These are phyloP conservation scores for Caretta caretta DNA, from an alignment of 2,113 vertebrate genomes.

Conservation along the genomic window DNA sequence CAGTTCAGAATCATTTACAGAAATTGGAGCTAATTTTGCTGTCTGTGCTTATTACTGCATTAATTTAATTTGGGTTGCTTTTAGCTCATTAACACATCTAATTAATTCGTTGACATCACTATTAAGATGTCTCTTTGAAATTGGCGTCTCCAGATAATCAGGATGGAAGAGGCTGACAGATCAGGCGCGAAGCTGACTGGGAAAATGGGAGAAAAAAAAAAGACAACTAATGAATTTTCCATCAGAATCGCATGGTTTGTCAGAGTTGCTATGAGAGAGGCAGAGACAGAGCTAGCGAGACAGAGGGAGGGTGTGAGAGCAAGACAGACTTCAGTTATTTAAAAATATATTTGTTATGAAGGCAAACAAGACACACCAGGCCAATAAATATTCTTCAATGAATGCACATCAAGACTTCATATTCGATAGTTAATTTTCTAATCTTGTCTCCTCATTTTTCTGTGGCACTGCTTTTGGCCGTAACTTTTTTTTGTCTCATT, in stretches of 20 bases:
- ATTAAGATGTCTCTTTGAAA: slow-evolving; percentile 99
- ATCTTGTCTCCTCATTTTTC: background rate
- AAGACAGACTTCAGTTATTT: slow-evolving; percentile 38
- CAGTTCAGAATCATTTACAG: slow-evolving; percentile 99
- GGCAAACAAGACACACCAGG: slow-evolving; percentile 53
- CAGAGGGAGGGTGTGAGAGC: slow-evolving; percentile 73
- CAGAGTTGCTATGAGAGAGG: slow-evolving; percentile 76
- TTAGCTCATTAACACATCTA: slow-evolving; percentile 99
- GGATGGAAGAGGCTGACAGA: slow-evolving; percentile 97
- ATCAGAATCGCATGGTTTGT: slow-evolving; percentile 77
- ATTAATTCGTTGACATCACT: slow-evolving; percentile 99
- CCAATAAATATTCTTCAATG: slow-evolving; percentile 66
- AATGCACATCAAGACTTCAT: background rate
- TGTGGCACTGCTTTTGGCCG: accelerated
- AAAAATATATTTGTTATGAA: slow-evolving; percentile 72
- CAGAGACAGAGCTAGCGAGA: slow-evolving; percentile 76
- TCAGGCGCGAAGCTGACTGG: slow-evolving; percentile 89
- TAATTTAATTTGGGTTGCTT: slow-evolving; percentile 99
- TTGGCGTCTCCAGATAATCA: slow-evolving; percentile 99
- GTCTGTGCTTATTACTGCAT: slow-evolving; percentile 99
- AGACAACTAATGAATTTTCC: slow-evolving; percentile 86
- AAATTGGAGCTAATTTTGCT: slow-evolving; percentile 99
- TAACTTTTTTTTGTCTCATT: background rate
- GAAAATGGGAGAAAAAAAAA: slow-evolving; percentile 71
- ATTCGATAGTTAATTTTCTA: slow-evolving; percentile 58